These are phyloP conservation scores for Myotis lucifugus DNA, from an alignment of 2,113 vertebrate species.

Conservation along the genomic window DNA sequence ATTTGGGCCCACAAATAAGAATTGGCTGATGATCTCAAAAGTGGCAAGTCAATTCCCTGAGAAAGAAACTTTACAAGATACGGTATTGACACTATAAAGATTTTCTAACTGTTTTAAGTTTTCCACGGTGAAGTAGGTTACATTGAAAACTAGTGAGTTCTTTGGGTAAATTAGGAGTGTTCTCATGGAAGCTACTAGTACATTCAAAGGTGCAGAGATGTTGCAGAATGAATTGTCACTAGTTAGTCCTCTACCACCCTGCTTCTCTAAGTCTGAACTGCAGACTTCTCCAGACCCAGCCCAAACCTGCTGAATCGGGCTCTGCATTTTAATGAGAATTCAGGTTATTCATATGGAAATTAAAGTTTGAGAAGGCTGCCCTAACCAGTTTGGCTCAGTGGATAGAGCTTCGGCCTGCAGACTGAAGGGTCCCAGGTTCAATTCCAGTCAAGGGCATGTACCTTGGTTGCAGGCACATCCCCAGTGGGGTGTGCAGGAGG, in stretches of 20 bases:
- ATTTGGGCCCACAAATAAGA: background rate
- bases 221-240: background rate
- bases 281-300: background rate
- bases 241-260: background rate
- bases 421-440: too few species aligned
- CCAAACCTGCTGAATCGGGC: background rate
- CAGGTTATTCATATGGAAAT: background rate
- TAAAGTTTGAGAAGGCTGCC: background rate
- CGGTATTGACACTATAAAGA: background rate
- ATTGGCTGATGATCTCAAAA: background rate
- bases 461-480: too few species aligned
- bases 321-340: constrained; percentile 27
- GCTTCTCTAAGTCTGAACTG: background rate
- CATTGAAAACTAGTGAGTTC: background rate
- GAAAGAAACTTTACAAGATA: constrained; percentile 31
- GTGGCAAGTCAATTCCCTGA: constrained; percentile 20
- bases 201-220: constrained; percentile 8
- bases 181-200: background rate
- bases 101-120: background rate
- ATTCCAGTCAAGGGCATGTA: too few species aligned
- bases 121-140: background rate
- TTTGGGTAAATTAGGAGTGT: background rate
- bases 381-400: too few species aligned
- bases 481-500: too few species aligned
- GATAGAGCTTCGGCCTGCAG: too few species aligned